Percentiles rank a stretch among this genome's conserved stretches.
phyloP scores from a whole-genome alignment of 1,140 invertebrate genomes.

The Bombus waltoni region DNA sequence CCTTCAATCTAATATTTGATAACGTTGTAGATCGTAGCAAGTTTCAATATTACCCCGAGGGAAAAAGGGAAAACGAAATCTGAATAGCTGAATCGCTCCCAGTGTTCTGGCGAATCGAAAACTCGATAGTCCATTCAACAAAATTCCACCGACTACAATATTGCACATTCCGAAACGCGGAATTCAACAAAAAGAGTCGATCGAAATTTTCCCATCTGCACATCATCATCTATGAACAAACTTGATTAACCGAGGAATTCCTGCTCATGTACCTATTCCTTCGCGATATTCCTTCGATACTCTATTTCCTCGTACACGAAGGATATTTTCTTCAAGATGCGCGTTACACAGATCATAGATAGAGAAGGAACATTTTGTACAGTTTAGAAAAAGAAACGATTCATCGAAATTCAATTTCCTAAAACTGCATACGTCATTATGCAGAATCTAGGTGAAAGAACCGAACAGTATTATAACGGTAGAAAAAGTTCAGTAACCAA shows the following conservation, averaged over 20 bases:
- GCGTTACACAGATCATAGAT: background rate
- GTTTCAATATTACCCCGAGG: background rate
- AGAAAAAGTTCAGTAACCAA: background rate
- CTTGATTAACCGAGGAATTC: conserved; percentile 28
- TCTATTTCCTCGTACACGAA: conserved; percentile 14
- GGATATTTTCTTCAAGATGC: background rate
- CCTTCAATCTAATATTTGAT: conserved; percentile 3
- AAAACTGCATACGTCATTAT: too few relatives aligned
- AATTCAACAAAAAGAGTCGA: background rate
- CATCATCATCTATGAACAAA: background rate
- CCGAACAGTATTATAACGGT: background rate
- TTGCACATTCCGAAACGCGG: background rate
- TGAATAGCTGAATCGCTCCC: background rate
- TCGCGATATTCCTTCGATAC: background rate
- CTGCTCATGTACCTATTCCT: background rate
- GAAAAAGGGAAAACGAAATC: background rate
- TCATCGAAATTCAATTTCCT: too few relatives aligned
- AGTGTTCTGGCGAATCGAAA: background rate
- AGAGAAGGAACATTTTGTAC: background rate
- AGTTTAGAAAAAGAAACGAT: too few relatives aligned
- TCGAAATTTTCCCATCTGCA: background rate
- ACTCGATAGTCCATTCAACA: background rate
- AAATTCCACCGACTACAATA: background rate
- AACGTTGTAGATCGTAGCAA: background rate
- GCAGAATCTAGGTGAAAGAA: too few relatives aligned